Evolutionary conservation across 2,113 vertebrate species (phyloP), one percentile per base, ranked within the genome.

Genomic region (Turnix velox): DNA sequence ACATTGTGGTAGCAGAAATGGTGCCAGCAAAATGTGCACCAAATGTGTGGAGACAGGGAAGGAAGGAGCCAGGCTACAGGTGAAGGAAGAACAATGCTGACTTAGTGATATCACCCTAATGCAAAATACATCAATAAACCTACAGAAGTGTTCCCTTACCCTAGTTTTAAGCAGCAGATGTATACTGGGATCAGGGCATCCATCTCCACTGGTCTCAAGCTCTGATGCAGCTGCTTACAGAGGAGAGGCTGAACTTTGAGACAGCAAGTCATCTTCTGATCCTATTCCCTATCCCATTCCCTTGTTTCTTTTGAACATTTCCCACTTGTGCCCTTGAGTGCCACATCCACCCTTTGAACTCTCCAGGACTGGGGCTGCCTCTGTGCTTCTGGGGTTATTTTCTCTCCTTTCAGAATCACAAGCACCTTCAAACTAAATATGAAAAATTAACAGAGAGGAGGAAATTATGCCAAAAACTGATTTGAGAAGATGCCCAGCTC

Each of bases 221-320:
- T 76, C 46, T 57, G 74, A 8, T 27, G 61, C 14, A 51, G 59
- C 52, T 49, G 69, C 51, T 45, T 19, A 1, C 24, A 61, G 66
- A 2, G 1, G 7, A 1, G 0, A 55, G 48, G 8, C 0, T 52
- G 28, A 52, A 27, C 51, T 25, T 28, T 6, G 6, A 4, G 80
- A 23, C 75, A 39, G 57, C 11, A 12, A 9, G 62, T 30, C 72
- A 54, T 52, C 7, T 77, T 25, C 43, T 12, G 3, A 67, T 59
- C 66, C 65, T 2, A 0, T 23, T 91, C 69, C 72, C 2, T 0
- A 9, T 30, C 86, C 24, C 35, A 6, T 28, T 43, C 87, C 67
- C 37, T 14, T 6, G 1, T 15, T 61, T 23, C 68, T 45, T 42
- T 20, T 54, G 84, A 42, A 28, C 2, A 0, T 62, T 77, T 77